These are phyloP conservation scores for Micromesistius poutassou DNA, from an alignment of 2,797 vertebrate genomes.

Conservation along the genomic window DNA sequence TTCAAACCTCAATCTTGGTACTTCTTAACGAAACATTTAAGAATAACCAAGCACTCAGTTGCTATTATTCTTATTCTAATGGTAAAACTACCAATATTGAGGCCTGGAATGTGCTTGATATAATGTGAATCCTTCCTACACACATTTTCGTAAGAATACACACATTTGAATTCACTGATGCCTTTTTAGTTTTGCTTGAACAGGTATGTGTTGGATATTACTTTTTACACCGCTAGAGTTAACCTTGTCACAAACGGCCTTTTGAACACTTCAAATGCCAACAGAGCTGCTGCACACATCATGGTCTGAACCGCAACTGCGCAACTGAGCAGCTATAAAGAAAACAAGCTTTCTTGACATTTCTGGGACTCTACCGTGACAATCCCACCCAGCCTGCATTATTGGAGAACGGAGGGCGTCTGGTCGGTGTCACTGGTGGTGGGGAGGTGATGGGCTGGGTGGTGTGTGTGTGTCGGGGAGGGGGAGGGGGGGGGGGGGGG, in stretches of 20 bases:
- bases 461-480: conserved; percentile 2
- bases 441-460: neutral
- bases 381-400: conserved; percentile 25
- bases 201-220: neutral
- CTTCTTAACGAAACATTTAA: neutral
- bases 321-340: conserved; percentile 53
- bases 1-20: too few species aligned
- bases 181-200: neutral
- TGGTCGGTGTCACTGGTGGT: neutral
- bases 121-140: neutral
- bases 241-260: neutral
- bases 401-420: neutral
- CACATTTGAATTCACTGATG: neutral
- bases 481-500: conserved; percentile 24
- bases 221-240: neutral
- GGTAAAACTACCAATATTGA: neutral
- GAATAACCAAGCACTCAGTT: neutral
- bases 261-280: conserved; percentile 2
- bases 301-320: conserved; percentile 29
- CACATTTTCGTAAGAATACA: neutral
- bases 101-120: neutral
- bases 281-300: conserved; percentile 17
- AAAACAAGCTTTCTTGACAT: conserved; percentile 61
- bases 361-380: conserved; percentile 62
- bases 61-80: neutral